Conservation (phyloP, 2,888 invertebrate species). For the Pollenia angustigena region DNA sequence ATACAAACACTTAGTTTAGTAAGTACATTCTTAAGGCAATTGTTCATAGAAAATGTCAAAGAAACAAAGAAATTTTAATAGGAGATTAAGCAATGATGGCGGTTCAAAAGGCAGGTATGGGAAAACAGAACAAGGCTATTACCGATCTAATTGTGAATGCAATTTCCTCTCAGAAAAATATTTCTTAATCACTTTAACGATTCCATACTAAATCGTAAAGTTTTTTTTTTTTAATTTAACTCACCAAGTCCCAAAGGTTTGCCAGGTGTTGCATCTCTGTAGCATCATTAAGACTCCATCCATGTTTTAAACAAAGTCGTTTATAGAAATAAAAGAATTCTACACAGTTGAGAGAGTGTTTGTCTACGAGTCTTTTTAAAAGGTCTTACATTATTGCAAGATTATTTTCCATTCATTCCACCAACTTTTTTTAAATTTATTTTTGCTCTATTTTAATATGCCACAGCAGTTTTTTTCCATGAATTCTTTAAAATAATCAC, state of each 20-base stretch:
- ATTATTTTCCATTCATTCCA: constrained; percentile 28
- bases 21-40: background rate
- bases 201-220: too few relatives aligned
- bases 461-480: constrained; percentile 23
- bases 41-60: constrained; percentile 23
- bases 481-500: constrained; percentile 29
- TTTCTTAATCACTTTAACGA: too few relatives aligned
- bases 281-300: background rate
- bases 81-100: background rate
- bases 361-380: background rate
- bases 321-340: background rate
- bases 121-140: background rate
- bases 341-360: background rate
- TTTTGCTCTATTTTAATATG: background rate
- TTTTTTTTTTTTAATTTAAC: too few relatives aligned
- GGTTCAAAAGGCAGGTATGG: background rate
- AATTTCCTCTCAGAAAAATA: too few relatives aligned
- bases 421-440: background rate
- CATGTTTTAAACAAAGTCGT: background rate
- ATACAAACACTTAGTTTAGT: constrained; percentile 27
- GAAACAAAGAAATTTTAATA: constrained; percentile 37
- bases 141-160: too few relatives aligned
- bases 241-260: background rate
- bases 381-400: background rate
- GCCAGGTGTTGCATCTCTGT: background rate